Conservation (phyloP, 2,797 vertebrate species). For the Bovichtus variegatus region DNA sequence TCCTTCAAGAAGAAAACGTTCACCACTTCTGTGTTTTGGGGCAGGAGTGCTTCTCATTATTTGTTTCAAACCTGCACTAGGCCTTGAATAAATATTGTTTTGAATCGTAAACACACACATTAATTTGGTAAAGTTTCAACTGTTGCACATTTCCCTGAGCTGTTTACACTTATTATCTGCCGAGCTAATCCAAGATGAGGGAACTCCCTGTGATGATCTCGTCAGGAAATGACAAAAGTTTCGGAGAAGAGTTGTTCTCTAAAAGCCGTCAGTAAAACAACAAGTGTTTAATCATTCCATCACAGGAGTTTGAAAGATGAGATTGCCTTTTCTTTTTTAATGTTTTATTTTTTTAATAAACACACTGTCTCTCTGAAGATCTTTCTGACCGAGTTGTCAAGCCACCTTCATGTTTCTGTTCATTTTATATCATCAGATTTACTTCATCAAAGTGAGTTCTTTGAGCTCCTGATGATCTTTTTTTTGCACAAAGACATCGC, state of each 20-base stretch:
- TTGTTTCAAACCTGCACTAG: not conserved
- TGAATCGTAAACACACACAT: not conserved
- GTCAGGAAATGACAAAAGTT: conserved; percentile 19
- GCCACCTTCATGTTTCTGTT: conserved; percentile 8
- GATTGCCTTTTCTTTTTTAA: conserved; percentile 17
- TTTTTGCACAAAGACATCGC: not conserved
- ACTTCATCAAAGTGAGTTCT: conserved; percentile 26
- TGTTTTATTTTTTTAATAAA: no score
- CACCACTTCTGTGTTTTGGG: not conserved
- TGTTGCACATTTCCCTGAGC: conserved; percentile 12
- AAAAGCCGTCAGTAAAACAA: conserved; percentile 6
- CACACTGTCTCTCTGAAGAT: conserved; percentile 9
- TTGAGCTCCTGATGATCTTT: conserved; percentile 28
- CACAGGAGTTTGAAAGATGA: not conserved
- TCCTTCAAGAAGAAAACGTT: not conserved
- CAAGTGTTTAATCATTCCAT: conserved; percentile 3
- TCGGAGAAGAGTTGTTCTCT: conserved; percentile 1
- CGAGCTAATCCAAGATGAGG: conserved; percentile 24
- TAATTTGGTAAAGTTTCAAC: not conserved
- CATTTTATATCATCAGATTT: conserved; percentile 21
- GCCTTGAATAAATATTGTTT: not conserved
- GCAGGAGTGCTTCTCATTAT: not conserved
- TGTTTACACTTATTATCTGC: conserved; percentile 40
- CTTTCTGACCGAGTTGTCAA: conserved; percentile 7
- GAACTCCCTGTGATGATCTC: conserved; percentile 27